Evolutionary conservation across 2,113 vertebrate genomes (phyloP).

Genomic region (Macrotus californicus): DNA sequence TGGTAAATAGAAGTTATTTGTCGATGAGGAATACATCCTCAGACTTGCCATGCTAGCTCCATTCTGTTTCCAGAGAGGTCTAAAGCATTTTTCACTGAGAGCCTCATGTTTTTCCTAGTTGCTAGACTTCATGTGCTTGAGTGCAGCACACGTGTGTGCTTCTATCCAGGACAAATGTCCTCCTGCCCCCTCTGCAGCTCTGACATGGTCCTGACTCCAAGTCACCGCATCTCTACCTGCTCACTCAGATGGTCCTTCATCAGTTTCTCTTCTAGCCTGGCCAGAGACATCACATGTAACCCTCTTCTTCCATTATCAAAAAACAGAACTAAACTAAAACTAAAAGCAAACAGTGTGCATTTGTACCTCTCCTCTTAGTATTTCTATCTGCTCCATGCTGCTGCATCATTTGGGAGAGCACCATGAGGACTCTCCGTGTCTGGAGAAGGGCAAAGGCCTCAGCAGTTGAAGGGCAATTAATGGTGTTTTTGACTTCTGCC

Average conservation of each 20-base stretch:
- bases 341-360: fast-evolving
- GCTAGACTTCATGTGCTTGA: not conserved
- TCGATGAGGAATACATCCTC: not conserved
- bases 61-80: not conserved
- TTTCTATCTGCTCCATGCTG: not conserved
- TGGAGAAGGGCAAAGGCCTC: not conserved
- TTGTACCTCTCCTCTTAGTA: not conserved
- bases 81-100: not conserved
- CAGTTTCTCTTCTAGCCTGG: not conserved
- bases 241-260: not conserved
- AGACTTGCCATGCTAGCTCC: not conserved
- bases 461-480: not conserved
- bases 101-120: not conserved
- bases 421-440: not conserved
- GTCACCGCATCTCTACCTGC: not conserved
- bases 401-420: not conserved
- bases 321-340: not conserved
- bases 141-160: not conserved
- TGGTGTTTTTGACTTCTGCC: not conserved
- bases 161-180: not conserved
- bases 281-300: not conserved
- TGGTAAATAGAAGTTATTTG: not conserved
- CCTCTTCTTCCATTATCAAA: not conserved
- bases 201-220: too few relatives aligned
- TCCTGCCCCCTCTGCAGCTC: not conserved